A percentile compares a stretch with the other conserved stretches of the same genome.
These are phyloP conservation scores for Drosophila nasuta DNA, from an alignment of 1,140 invertebrate genomes.

Conservation along the genomic window DNA sequence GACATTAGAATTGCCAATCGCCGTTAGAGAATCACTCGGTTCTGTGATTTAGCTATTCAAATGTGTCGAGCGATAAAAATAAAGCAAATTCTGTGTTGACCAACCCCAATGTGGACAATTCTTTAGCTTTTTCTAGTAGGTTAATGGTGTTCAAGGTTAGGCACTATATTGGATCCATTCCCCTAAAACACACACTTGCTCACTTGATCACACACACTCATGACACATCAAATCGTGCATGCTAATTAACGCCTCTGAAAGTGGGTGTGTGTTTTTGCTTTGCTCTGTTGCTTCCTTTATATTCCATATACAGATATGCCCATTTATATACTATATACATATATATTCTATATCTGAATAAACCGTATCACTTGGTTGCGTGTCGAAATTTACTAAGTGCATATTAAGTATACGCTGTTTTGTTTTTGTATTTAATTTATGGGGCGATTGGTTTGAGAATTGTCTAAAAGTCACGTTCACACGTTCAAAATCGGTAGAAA, in stretches of 20 bases:
- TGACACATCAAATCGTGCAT: conserved; percentile 47
- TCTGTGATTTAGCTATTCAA: conserved; percentile 23
- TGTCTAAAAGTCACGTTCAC: conserved; percentile 44
- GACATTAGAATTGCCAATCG: conserved; percentile 48
- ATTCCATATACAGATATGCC: conserved; percentile 4
- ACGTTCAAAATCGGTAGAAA: conserved; percentile 24
- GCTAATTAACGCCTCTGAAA: conserved; percentile 56
- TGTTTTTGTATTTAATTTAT: conserved; percentile 19
- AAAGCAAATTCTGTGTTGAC: conserved; percentile 19
- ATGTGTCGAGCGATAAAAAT: conserved; percentile 15
- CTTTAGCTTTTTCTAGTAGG: conserved; percentile 5
- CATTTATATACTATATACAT: conserved; percentile 10
- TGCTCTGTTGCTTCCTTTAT: conserved; percentile 34
- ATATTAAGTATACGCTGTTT: conserved; percentile 16
- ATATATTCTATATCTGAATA: conserved; percentile 20
- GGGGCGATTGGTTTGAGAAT: conserved; percentile 11
- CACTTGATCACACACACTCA: neutral
- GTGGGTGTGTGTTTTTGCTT: conserved; percentile 42
- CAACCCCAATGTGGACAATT: conserved; percentile 23
- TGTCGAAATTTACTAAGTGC: conserved; percentile 37
- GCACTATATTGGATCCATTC: neutral
- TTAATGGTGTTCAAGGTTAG: conserved; percentile 31
- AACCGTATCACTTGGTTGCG: conserved; percentile 29
- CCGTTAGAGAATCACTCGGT: neutral
- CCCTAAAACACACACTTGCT: neutral